phyloP scores from a whole-genome alignment of 2,113 vertebrate genomes.

The Heterotis niloticus region DNA sequence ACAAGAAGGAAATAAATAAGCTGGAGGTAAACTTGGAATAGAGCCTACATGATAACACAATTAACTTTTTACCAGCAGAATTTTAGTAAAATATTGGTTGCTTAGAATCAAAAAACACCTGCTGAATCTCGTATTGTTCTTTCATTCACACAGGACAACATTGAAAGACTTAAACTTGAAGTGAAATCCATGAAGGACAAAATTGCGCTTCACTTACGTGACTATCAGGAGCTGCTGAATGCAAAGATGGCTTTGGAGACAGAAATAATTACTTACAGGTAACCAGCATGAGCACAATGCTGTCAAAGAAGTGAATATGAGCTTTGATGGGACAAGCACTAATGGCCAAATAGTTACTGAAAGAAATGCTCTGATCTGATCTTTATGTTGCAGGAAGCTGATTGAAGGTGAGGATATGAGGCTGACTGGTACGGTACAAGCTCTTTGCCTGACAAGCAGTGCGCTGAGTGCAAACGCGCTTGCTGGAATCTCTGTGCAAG shows the following conservation, averaged over 20 bases:
- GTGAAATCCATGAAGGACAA: conserved; percentile 61
- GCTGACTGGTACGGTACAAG: conserved; percentile 52
- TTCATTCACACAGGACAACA: conserved; percentile 42
- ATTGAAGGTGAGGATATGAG: conserved; percentile 67
- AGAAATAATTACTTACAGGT: conserved; percentile 73
- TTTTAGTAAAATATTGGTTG: neutral
- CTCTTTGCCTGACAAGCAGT: conserved; percentile 39
- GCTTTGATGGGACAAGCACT: too few species aligned
- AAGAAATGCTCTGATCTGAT: neutral
- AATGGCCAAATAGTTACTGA: neutral
- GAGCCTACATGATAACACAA: neutral
- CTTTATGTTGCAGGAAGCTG: conserved; percentile 55
- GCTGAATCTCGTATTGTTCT: neutral
- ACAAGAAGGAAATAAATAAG: conserved; percentile 43
- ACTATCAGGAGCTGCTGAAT: conserved; percentile 70
- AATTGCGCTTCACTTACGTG: conserved; percentile 61
- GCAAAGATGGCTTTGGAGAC: conserved; percentile 71
- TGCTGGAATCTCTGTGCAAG: neutral
- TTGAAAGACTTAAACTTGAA: conserved; percentile 42
- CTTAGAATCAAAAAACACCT: neutral
- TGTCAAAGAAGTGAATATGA: neutral
- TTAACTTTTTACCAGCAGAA: neutral
- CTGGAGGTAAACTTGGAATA: conserved; percentile 42
- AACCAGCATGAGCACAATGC: neutral
- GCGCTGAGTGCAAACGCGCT: neutral